Evolutionary conservation across 2,113 vertebrate genomes (phyloP).

Genomic region (Microcebus ravelobensis): DNA sequence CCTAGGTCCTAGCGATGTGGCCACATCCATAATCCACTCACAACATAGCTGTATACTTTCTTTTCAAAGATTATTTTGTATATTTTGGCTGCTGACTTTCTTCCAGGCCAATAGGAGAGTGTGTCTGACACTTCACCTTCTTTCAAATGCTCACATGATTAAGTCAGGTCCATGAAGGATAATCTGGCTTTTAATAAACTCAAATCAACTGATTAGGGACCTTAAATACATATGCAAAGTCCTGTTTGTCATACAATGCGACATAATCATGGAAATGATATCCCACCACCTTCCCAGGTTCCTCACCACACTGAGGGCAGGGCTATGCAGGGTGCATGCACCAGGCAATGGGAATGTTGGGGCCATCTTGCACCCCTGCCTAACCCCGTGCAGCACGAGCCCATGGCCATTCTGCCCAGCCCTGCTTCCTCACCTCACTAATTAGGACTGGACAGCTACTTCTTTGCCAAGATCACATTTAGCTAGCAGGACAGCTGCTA

Average conservation of each 20-base stretch:
- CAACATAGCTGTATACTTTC: neutral
- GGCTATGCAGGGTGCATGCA: rapidly evolving
- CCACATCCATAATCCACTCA: neutral
- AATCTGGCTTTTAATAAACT: neutral
- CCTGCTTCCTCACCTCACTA: neutral
- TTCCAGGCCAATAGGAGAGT: neutral
- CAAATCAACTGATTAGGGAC: neutral
- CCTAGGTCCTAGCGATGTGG: neutral
- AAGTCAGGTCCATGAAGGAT: neutral
- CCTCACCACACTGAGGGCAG: neutral
- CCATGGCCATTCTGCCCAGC: neutral
- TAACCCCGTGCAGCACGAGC: neutral
- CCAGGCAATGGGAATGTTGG: too few relatives aligned
- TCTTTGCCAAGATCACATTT: neutral
- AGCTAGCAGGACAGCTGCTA: neutral
- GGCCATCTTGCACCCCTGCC: neutral
- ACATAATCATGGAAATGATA: neutral
- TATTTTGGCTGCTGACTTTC: neutral
- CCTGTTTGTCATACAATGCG: neutral
- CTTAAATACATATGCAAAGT: constrained; percentile 17
- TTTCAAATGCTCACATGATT: neutral
- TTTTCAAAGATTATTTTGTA: neutral
- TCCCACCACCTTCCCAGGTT: neutral
- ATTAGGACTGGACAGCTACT: neutral
- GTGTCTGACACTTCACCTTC: neutral